Evolutionary conservation across 1,140 invertebrate species (phyloP).

Genomic region (Monochamus saltuarius): DNA sequence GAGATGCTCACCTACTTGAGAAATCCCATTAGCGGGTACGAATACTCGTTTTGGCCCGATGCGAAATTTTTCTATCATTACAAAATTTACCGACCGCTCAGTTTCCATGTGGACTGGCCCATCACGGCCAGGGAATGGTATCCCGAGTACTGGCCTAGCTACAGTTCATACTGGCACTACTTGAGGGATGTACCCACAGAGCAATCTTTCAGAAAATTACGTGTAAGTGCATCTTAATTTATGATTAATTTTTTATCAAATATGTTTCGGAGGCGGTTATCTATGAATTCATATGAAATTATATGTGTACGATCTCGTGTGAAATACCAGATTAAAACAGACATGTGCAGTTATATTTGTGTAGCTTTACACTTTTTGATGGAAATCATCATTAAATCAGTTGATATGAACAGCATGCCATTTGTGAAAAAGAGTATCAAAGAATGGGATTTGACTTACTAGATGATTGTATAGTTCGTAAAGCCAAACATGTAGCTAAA

Average conservation of each 20-base stretch:
- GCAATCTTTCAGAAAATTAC: slow-evolving; percentile 24
- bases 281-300: neutral
- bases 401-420: too few species aligned
- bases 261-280: neutral
- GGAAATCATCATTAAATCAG: too few species aligned
- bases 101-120: slow-evolving; percentile 30
- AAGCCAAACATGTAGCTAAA: too few species aligned
- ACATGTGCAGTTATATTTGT: too few species aligned
- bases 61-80: slow-evolving; percentile 36
- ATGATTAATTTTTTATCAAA: neutral
- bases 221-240: slow-evolving; percentile 22
- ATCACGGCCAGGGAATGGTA: slow-evolving; percentile 30
- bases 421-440: too few species aligned
- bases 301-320: too few species aligned
- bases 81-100: slow-evolving; percentile 34
- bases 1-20: slow-evolving; percentile 36
- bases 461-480: too few species aligned
- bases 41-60: slow-evolving; percentile 37
- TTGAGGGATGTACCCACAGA: slow-evolving; percentile 33
- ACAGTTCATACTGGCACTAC: slow-evolving; percentile 32
- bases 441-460: too few species aligned
- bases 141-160: slow-evolving; percentile 33
- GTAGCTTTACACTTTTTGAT: too few species aligned
- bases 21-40: slow-evolving; percentile 27
- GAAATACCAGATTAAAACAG: too few species aligned